Conservation (phyloP, 2,113 vertebrate genomes). For the Tapirus terrestris region DNA sequence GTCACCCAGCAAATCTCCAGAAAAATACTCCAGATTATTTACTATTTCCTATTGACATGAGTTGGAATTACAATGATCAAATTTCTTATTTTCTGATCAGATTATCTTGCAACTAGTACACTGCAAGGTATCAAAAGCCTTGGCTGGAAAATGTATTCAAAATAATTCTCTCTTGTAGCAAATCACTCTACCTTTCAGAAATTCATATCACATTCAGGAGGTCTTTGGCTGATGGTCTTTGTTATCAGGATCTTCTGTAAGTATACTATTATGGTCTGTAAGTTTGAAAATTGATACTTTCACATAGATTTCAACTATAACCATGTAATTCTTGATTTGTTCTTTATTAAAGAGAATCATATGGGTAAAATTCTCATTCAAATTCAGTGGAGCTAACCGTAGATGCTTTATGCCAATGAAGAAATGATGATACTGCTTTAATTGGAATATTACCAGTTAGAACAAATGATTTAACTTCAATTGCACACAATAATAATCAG, state of each 20-base stretch:
- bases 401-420: not conserved
- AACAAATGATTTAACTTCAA: not conserved
- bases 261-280: not conserved
- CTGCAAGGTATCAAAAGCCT: not conserved
- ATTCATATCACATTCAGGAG: not conserved
- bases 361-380: not conserved
- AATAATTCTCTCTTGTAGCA: not conserved
- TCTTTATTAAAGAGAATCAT: slow-evolving; percentile 50
- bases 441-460: not conserved
- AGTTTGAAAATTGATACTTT: not conserved
- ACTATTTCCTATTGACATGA: slow-evolving; percentile 6
- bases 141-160: slow-evolving; percentile 21
- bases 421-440: not conserved
- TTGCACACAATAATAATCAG: not conserved
- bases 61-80: not conserved
- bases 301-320: not conserved
- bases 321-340: not conserved
- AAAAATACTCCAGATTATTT: slow-evolving; percentile 5
- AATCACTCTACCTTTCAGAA: not conserved
- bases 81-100: slow-evolving; percentile 19
- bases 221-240: not conserved
- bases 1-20: not conserved
- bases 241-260: not conserved
- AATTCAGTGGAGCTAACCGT: not conserved
- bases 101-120: slow-evolving; percentile 21